A percentile compares a stretch with the other conserved stretches of the same genome.
These are phyloP conservation scores for Drosophila serrata DNA, from an alignment of 1,140 invertebrate genomes.

Conservation along the genomic window DNA sequence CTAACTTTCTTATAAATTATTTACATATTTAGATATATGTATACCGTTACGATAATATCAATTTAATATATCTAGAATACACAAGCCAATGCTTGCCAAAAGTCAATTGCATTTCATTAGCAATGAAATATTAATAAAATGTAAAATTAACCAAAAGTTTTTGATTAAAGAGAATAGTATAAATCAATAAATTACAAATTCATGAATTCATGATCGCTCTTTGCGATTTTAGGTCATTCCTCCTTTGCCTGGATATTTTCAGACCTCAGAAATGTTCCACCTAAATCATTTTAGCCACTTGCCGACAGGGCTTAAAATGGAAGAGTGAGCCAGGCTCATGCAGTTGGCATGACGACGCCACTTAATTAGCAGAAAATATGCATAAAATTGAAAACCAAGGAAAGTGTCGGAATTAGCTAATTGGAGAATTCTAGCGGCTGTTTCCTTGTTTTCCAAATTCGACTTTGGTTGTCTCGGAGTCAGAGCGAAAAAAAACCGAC, in stretches of 20 bases:
- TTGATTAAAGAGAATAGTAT: too few relatives aligned
- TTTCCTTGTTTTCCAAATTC: not conserved
- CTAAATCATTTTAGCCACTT: conserved; percentile 46
- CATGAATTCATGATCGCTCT: too few relatives aligned
- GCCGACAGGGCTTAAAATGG: conserved; percentile 10
- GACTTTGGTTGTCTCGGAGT: conserved; percentile 8
- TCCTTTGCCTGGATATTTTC: not conserved
- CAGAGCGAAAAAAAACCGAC: not conserved
- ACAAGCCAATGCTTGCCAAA: too few relatives aligned
- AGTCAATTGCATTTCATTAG: too few relatives aligned
- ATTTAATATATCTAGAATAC: too few relatives aligned
- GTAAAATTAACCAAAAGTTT: too few relatives aligned
- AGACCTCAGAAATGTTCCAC: conserved; percentile 26
- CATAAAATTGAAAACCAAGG: conserved; percentile 23
- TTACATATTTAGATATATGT: too few relatives aligned
- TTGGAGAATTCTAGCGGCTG: conserved; percentile 8
- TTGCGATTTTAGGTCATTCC: not conserved
- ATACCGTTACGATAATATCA: too few relatives aligned
- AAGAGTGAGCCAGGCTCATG: not conserved
- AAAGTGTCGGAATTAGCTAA: conserved; percentile 22
- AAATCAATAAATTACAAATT: too few relatives aligned
- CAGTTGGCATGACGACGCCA: conserved; percentile 51
- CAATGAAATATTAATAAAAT: too few relatives aligned
- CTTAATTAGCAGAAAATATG: conserved; percentile 67
- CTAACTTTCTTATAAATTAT: too few relatives aligned